These are phyloP conservation scores for Theretra japonica DNA, from an alignment of 2,888 invertebrate species.

Conservation along the genomic window DNA sequence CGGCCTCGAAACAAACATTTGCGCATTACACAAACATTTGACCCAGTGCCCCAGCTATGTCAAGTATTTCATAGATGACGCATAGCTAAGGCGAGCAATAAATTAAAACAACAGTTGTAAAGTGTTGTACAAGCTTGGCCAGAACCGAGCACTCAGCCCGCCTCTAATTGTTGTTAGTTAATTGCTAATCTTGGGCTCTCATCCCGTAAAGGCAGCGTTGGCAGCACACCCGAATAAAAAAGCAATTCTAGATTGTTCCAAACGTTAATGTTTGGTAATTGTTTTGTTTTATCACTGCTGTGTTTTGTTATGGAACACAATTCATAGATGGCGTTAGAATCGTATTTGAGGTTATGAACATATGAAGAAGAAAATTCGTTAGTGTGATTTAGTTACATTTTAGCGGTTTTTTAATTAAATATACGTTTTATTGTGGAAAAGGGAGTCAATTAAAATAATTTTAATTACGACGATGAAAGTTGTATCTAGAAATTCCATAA, in stretches of 20 bases:
- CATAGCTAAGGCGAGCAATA: background rate
- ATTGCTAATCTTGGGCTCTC: constrained; percentile 47
- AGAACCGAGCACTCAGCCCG: constrained; percentile 33
- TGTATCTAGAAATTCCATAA: too few species aligned
- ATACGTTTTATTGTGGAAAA: too few species aligned
- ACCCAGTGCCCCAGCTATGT: background rate
- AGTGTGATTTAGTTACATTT: too few species aligned
- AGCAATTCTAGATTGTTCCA: constrained; percentile 37
- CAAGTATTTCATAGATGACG: background rate
- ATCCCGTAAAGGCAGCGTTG: constrained; percentile 45
- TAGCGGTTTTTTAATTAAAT: too few species aligned
- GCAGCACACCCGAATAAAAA: constrained; percentile 45
- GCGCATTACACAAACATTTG: background rate
- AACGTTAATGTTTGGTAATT: constrained; percentile 44
- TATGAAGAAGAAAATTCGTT: too few species aligned
- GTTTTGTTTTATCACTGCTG: constrained; percentile 45
- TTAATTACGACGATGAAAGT: too few species aligned
- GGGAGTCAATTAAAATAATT: too few species aligned
- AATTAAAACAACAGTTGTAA: constrained; percentile 28
- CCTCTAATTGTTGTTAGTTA: constrained; percentile 51
- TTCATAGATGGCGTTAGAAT: constrained; percentile 1
- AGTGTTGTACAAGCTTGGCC: background rate
- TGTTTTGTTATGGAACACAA: constrained; percentile 27
- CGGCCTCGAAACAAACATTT: background rate
- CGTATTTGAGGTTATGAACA: background rate